Evolutionary conservation across 2,888 invertebrate species (phyloP), one percentile per base, ranked within the genome.

Genomic region (Micropterix aruncella): DNA sequence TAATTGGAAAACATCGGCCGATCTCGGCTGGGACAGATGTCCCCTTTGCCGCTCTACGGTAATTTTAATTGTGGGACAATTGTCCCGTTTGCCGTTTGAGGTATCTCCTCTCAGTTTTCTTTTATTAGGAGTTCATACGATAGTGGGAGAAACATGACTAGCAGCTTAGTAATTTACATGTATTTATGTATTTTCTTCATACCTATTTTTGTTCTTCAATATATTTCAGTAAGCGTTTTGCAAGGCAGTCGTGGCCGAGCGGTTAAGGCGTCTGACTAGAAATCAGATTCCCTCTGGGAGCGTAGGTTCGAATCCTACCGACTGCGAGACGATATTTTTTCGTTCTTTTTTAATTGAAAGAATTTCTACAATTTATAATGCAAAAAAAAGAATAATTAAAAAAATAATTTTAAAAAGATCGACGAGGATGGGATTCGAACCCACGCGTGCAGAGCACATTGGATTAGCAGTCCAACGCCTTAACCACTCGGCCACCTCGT

Each of bases 231-330:
- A n/a, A n/a, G 27, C 27, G 27, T 27, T 27, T 27, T 27, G 7
- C 12, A 27, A 7, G 7, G 81, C 81, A 81, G 82, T 78, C 80
- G 80, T 83, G 82, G 83, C 82, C 82, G 83, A 83, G 83, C 80
- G 83, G 83, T 83, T 83, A 83, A 83, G 82, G 83, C 83, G 83
- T 82, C 81, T 83, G 83, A 83, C 83, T 83, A 79, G 83, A 83
- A 83, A 83, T 83, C 83, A 82, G 82, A 82, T 83, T 83, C 83
- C 83, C 83, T 83, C 81, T 83, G 82, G 83, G 83, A 83, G 83
- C 83, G 83, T 82, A 83, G 83, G 83, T 84, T 84, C 83, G 83
- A 83, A 80, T 83, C 83, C 83, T 83, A 81, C 83, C 80, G 81
- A 78, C 83, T 82, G 83, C 83, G 83, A 56, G 57, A 5, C 27